These are phyloP conservation scores for Eristalinus sepulchralis DNA, from an alignment of 2,888 invertebrate genomes.

Conservation along the genomic window DNA sequence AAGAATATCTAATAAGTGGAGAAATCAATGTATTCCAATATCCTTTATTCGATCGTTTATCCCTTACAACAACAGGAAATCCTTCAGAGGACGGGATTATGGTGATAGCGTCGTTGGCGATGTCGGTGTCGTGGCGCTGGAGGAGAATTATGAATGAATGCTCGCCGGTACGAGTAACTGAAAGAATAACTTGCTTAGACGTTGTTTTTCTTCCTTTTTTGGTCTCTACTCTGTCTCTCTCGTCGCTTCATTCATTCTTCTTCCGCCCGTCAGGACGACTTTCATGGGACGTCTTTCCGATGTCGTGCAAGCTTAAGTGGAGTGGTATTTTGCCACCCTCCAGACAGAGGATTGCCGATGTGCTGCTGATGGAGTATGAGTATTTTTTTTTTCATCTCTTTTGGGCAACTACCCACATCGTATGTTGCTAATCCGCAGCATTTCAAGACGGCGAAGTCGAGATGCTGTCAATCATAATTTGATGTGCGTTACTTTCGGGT, in stretches of 20 bases:
- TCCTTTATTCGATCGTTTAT: conserved; percentile 61
- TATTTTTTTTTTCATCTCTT: conserved; percentile 14
- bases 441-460: conserved; percentile 6
- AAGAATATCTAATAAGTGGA: conserved; percentile 43
- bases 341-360: conserved; percentile 12
- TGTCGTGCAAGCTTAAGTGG: conserved; percentile 53
- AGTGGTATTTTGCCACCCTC: conserved; percentile 41
- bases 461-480: conserved; percentile 57
- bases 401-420: conserved; percentile 24
- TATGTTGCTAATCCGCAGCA: conserved; percentile 33
- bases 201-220: conserved; percentile 12
- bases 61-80: conserved; percentile 38
- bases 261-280: conserved; percentile 55
- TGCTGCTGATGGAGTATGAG: not conserved
- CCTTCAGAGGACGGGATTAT: conserved; percentile 31
- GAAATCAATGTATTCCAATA: conserved; percentile 59
- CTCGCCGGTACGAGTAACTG: conserved; percentile 15
- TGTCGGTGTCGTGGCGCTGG: not conserved
- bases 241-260: not conserved
- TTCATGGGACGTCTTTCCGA: conserved; percentile 47
- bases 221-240: not conserved
- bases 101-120: not conserved
- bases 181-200: conserved; percentile 55
- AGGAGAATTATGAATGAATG: conserved; percentile 47
- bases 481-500: conserved; percentile 13